Percentiles rank a stretch among this genome's conserved stretches.
phyloP scores from a whole-genome alignment of 2,797 vertebrate species.

The Mus spretus region DNA sequence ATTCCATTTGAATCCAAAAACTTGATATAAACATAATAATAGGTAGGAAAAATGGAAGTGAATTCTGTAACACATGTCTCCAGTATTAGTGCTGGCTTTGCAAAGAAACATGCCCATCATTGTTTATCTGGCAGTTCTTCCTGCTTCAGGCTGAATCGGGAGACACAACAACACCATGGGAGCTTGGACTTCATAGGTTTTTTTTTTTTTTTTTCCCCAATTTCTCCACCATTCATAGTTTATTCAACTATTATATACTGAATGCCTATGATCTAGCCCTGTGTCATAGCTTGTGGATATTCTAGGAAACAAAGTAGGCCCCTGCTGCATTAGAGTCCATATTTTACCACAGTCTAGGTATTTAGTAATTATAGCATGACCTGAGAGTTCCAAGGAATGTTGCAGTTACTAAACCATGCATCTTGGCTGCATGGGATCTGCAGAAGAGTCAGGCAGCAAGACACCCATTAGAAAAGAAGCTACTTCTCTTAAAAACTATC shows the following conservation, averaged over 20 bases:
- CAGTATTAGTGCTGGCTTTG: not conserved
- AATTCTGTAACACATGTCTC: slow-evolving; percentile 52
- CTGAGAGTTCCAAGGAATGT: not conserved
- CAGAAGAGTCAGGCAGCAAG: not conserved
- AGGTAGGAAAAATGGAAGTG: slow-evolving; percentile 65
- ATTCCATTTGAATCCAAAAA: slow-evolving; percentile 37
- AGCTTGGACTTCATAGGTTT: not conserved
- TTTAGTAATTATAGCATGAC: slow-evolving; percentile 21
- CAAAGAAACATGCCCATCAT: not conserved
- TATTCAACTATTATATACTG: not conserved
- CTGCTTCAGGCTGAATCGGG: not conserved
- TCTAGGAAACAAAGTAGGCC: slow-evolving; percentile 14
- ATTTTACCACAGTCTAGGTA: not conserved
- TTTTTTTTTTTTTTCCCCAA: not conserved
- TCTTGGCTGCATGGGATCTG: not conserved
- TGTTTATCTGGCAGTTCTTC: slow-evolving; percentile 16
- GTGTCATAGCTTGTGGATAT: not conserved
- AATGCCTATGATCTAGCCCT: not conserved
- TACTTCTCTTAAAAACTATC: not conserved
- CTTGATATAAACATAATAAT: slow-evolving; percentile 72
- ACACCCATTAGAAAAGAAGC: not conserved
- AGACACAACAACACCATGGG: not conserved
- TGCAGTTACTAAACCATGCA: not conserved
- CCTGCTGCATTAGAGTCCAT: not conserved
- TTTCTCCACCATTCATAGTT: not conserved